phyloP scores from a whole-genome alignment of 64 coral and sea anemone species.

The Cladopsammia gracilis region DNA sequence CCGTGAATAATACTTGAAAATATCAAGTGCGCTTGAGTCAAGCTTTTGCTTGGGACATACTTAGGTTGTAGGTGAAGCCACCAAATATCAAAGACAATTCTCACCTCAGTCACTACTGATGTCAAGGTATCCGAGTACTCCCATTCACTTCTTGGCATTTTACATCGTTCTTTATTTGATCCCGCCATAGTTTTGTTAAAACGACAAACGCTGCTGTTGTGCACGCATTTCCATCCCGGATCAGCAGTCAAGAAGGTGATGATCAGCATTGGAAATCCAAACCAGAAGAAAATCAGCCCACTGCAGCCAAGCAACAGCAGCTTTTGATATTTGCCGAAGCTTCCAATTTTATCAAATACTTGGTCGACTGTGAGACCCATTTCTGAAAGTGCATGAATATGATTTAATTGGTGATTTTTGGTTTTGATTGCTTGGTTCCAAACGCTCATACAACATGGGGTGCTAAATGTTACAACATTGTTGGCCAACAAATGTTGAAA shows the following conservation, averaged over 20 bases:
- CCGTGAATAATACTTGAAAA: too few species aligned
- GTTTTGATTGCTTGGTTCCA: too few species aligned
- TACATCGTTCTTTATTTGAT: conserved; percentile 51
- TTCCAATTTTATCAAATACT: conserved; percentile 54
- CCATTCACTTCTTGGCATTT: conserved; percentile 59
- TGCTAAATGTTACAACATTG: too few species aligned
- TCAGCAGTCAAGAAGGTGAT: conserved; percentile 3
- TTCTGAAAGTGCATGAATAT: background rate
- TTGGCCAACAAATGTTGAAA: too few species aligned
- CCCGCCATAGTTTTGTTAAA: background rate
- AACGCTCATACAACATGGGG: too few species aligned
- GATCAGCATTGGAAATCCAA: background rate
- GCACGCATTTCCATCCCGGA: background rate
- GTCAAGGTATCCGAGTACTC: conserved; percentile 42
- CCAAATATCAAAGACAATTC: too few species aligned
- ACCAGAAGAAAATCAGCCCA: background rate
- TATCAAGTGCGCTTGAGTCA: too few species aligned
- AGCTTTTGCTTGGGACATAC: too few species aligned
- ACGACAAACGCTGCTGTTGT: conserved; percentile 57
- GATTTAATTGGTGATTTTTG: too few species aligned
- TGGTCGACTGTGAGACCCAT: conserved; percentile 38
- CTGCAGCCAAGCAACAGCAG: background rate
- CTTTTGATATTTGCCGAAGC: conserved; percentile 38
- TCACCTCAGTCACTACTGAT: conserved; percentile 21
- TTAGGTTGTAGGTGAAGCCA: too few species aligned